Base-by-base conservation (phyloP, 2,888 invertebrate genomes). In the Tortricodes alternella region DNA sequence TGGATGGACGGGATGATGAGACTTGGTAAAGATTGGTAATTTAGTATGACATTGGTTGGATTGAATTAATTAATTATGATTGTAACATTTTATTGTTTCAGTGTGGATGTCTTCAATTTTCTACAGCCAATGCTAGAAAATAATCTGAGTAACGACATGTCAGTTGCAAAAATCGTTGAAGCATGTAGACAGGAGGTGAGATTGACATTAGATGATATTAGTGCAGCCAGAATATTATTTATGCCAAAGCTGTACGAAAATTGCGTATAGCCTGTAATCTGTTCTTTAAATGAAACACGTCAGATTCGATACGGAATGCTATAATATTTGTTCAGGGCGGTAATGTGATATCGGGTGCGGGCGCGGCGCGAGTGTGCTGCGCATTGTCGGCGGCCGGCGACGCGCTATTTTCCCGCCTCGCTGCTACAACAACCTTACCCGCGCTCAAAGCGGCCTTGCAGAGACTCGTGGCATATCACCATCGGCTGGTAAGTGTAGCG, bases 311-410 rank as follows among this genome's bases (percentile, higher is more conserved):
- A n/a, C n/a, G n/a, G n/a, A n/a, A n/a, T n/a, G n/a, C n/a, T n/a
- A n/a, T n/a, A n/a, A n/a, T 21, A 1, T 7, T 32, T 16, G 19
- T 46, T 38, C 51, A 89, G 83, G 81, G 85, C 5, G 92, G 93
- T 0, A 84, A 85, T 32, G 91, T 95, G 8, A 91, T 96, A 51
- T 92, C 94, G 0, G 95, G 96, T 1, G 93, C 95, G 3, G 95
- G 96, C 52, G 96, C 97, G 0, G 96, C 97, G 0, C 95, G 97
- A 73, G 96, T 98, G 0, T 94, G 98, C 53, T 98, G 98, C 81
- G 96, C 96, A 0, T 85, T 99, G 7, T 96, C 97, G 0, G 96
- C 97, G 59, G 96, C 96, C 71, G 96, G 97, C 0, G 98, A 98
- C 76, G 94, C 97, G 66, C 83, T 99, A 50, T 98, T 98, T 83